Percentiles rank a stretch among this genome's conserved stretches.
phyloP scores from a whole-genome alignment of 2,113 vertebrate species.

The Sinosuthora webbiana region DNA sequence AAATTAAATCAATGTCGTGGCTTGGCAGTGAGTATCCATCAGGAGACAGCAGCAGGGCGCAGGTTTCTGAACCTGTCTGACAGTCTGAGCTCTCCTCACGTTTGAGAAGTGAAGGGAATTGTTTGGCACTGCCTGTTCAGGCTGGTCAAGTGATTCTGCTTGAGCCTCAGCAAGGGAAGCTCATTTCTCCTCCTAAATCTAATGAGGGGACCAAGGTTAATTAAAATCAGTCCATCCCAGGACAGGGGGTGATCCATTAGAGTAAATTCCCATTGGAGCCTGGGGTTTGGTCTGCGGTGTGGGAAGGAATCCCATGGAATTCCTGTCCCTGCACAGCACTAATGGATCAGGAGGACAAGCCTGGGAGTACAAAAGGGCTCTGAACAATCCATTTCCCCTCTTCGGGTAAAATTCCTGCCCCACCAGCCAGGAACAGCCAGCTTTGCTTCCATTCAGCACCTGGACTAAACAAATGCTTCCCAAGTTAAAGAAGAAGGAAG shows the following conservation, averaged over 20 bases:
- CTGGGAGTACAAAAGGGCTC: background rate
- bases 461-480: background rate
- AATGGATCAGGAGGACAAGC: background rate
- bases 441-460: background rate
- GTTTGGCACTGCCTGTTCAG: background rate
- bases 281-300: background rate
- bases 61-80: background rate
- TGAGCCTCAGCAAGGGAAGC: background rate
- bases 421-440: background rate
- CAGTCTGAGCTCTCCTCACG: background rate
- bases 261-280: background rate
- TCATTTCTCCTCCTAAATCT: background rate
- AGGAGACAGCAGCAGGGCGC: background rate
- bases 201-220: background rate
- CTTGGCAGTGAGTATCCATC: background rate
- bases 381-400: background rate
- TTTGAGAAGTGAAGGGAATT: background rate
- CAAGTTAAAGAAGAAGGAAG: too few species aligned
- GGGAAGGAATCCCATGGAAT: background rate
- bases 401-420: background rate
- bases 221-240: background rate
- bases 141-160: background rate
- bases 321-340: background rate
- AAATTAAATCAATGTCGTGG: background rate
- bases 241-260: fast-evolving